A percentile compares a stretch with the other conserved stretches of the same genome.
Conservation (phyloP, 2,797 vertebrate genomes). For the Lacerta agilis region DNA sequence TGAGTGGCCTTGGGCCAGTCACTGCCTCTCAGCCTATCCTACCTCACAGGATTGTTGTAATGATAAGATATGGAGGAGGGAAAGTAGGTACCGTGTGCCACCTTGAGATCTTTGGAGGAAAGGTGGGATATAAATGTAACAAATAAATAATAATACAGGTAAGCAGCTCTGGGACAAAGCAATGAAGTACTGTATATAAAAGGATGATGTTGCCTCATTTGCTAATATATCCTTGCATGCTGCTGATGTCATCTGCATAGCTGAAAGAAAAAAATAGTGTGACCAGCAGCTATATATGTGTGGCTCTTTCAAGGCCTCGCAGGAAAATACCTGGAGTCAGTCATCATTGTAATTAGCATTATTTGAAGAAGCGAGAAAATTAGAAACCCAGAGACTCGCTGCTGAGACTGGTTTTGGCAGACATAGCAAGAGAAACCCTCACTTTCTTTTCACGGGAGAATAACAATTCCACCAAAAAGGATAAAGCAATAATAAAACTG, state of each 20-base stretch:
- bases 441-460: constrained; percentile 42
- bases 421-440: constrained; percentile 36
- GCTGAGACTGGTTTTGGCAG: constrained; percentile 29
- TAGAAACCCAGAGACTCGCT: constrained; percentile 32
- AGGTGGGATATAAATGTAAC: too few species aligned
- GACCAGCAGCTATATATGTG: neutral
- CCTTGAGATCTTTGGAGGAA: neutral
- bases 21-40: too few species aligned
- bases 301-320: neutral
- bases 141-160: neutral
- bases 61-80: neutral
- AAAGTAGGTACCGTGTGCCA: neutral
- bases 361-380: constrained; percentile 36
- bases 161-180: neutral
- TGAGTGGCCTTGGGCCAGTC: too few species aligned
- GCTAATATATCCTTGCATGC: neutral
- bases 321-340: neutral
- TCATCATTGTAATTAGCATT: constrained; percentile 12
- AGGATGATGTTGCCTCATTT: neutral
- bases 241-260: neutral
- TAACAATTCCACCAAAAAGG: constrained; percentile 42
- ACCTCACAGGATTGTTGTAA: too few species aligned
- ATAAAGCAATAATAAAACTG: constrained; percentile 38
- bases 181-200: neutral
- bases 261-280: neutral